Evolutionary conservation across 2,888 invertebrate species (phyloP), one percentile per base, ranked within the genome.

Genomic region (Kryphioiulus occultus): DNA sequence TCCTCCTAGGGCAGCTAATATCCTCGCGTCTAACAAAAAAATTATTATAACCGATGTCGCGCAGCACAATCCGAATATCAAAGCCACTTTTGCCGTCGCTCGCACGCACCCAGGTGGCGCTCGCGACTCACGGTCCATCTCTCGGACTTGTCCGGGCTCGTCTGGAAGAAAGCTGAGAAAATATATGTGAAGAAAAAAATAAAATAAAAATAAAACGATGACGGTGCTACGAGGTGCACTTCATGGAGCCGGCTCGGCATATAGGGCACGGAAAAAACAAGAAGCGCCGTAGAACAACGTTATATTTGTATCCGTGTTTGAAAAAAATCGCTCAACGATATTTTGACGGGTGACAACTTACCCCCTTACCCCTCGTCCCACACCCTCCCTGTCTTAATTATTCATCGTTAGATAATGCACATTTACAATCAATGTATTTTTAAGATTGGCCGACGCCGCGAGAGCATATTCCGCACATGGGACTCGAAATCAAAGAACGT

Each of bases 1-100:
- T 53, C 53, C 53, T 53, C 53, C 53, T 53, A 53, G 53, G 53
- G 53, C 53, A 53, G 53, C 53, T 53, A 53, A 53, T 53, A 53
- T 53, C 53, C 53, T 53, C 53, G 53, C 53, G 53, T 53, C 53
- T 53, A 53, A 53, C 12, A 19, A 53, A 17, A 53, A n/a, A n/a
- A n/a, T n/a, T n/a, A n/a, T n/a, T 53, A 53, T 53, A 53, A 15
- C 53, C 53, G 53, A 53, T 53, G 53, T 53, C 53, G 53, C 53
- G 53, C 53, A 53, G 53, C 53, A 53, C 53, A 53, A 53, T 53
- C 53, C 19, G 17, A 53, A 53, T 53, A 53, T 53, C 53, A 53
- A 53, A 53, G 53, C 53, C 53, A 53, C 17, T 53, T 53, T 53
- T 53, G 53, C 53, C 53, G 53, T 53, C 53, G 19, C 15, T 19